Conservation (phyloP, 2,888 invertebrate species). For the Teleiodes luculella region DNA sequence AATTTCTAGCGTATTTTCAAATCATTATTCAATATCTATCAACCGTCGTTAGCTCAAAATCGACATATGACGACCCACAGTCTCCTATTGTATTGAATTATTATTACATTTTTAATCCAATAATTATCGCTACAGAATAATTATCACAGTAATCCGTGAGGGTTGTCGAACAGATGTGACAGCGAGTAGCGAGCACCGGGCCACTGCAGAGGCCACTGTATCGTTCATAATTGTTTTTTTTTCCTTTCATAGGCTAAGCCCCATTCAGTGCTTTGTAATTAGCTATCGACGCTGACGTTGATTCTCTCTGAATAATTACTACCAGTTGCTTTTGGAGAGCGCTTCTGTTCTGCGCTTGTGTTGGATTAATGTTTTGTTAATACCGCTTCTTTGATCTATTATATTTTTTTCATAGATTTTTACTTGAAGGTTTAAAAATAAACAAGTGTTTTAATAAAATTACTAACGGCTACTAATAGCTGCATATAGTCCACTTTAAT, state of each 20-base stretch:
- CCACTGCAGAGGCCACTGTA: conserved; percentile 73
- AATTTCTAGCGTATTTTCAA: too few relatives aligned
- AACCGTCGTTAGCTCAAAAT: conserved; percentile 6
- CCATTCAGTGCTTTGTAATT: conserved; percentile 73
- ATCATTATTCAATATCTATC: too few relatives aligned
- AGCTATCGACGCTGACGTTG: conserved; percentile 64
- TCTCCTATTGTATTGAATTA: conserved; percentile 30
- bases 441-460: too few relatives aligned
- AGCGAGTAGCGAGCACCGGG: conserved; percentile 61
- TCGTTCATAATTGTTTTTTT: conserved; percentile 67
- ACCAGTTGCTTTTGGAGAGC: conserved; percentile 46
- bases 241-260: conserved; percentile 63
- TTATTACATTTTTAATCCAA: conserved; percentile 59
- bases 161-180: conserved; percentile 71
- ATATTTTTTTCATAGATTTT: neutral
- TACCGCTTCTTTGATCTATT: neutral
- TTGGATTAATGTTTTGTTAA: neutral
- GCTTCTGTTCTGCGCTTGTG: conserved; percentile 32
- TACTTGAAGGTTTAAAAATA: too few relatives aligned
- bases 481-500: too few relatives aligned
- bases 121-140: conserved; percentile 74
- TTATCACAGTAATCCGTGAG: conserved; percentile 73
- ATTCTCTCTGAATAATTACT: conserved; percentile 66
- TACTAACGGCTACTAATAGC: too few relatives aligned
- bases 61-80: conserved; percentile 33